These are phyloP conservation scores for Pediacus dermestoides DNA, from an alignment of 2,888 invertebrate species.

Conservation along the genomic window DNA sequence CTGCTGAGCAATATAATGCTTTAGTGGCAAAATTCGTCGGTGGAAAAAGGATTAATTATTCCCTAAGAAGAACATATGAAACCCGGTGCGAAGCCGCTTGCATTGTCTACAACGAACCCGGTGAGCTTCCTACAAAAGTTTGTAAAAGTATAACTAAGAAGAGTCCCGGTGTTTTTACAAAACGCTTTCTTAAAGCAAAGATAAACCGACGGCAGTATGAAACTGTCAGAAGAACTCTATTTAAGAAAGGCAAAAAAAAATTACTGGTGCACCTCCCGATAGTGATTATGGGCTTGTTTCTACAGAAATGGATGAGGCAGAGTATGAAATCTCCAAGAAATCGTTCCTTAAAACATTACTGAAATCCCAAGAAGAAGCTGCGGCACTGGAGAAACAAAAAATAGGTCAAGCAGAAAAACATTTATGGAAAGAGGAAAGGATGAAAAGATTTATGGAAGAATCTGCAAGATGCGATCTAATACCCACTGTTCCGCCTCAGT, in stretches of 20 bases:
- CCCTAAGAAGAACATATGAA: conserved; percentile 33
- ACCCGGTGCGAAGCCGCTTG: conserved; percentile 35
- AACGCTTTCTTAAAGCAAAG: conserved; percentile 7
- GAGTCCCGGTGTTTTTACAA: conserved; percentile 5
- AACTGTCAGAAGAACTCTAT: too few species aligned
- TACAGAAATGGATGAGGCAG: background rate
- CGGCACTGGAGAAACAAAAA: conserved; percentile 11
- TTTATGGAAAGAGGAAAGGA: conserved; percentile 10
- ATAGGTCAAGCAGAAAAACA: conserved; percentile 4
- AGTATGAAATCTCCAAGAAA: conserved; percentile 4
- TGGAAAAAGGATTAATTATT: conserved; percentile 39
- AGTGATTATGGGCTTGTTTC: conserved; percentile 14
- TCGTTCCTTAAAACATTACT: conserved; percentile 8
- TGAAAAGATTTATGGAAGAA: conserved; percentile 11
- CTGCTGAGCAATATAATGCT: conserved; percentile 35
- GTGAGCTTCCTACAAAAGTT: conserved; percentile 3
- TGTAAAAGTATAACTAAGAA: conserved; percentile 5
- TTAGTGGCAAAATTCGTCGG: conserved; percentile 36
- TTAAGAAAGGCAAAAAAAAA: conserved; percentile 6
- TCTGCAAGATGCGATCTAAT: conserved; percentile 13
- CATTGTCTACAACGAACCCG: conserved; percentile 32
- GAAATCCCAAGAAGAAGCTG: conserved; percentile 8
- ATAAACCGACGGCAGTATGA: too few species aligned
- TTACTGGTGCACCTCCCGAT: conserved; percentile 10
- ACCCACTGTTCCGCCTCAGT: conserved; percentile 5